A percentile compares a stretch with the other conserved stretches of the same genome.
Conservation (phyloP, 2,888 invertebrate genomes). For the Pasiphila rectangulata region DNA sequence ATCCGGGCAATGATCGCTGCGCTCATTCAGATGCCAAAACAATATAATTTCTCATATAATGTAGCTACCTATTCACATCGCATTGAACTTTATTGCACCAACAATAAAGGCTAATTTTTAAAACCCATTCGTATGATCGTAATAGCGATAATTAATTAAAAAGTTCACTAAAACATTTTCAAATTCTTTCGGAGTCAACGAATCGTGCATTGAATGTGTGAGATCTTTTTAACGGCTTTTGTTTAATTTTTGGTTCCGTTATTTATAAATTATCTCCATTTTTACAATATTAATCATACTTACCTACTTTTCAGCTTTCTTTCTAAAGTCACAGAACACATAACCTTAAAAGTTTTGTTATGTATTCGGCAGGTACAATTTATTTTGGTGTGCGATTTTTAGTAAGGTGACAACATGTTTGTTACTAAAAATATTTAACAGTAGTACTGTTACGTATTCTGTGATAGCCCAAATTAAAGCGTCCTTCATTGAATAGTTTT, state of each 20-base stretch:
- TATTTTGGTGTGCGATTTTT: background rate
- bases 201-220: conserved; percentile 58
- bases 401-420: background rate
- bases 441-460: conserved; percentile 2
- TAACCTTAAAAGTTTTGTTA: background rate
- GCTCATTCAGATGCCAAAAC: conserved; percentile 71
- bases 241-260: conserved; percentile 50
- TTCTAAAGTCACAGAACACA: background rate
- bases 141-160: conserved; percentile 74
- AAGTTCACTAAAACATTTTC: conserved; percentile 69
- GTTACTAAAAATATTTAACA: too few relatives aligned
- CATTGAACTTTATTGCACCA: conserved; percentile 39
- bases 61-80: conserved; percentile 31
- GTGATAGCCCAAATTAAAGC: conserved; percentile 39
- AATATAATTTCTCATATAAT: conserved; percentile 69
- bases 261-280: conserved; percentile 25
- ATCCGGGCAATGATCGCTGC: conserved; percentile 60
- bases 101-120: conserved; percentile 40
- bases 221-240: conserved; percentile 51
- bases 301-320: background rate
- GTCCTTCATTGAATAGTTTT: conserved; percentile 44
- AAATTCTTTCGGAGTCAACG: conserved; percentile 69
- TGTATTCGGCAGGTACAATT: background rate
- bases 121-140: conserved; percentile 29
- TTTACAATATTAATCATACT: conserved; percentile 14